phyloP scores from a whole-genome alignment of 2,888 invertebrate species.

The Amphipyra berbera region DNA sequence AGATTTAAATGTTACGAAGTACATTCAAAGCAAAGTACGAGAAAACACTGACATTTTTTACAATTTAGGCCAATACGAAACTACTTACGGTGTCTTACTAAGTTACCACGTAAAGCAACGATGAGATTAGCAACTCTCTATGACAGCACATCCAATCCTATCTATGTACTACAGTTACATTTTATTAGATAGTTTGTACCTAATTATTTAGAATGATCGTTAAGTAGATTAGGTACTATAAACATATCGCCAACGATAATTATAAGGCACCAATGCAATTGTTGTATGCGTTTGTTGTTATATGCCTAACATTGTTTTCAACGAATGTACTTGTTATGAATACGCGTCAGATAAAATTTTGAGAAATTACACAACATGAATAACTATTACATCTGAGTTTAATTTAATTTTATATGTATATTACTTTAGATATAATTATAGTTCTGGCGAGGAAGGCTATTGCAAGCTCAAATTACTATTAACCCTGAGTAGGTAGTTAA shows the following conservation, averaged over 20 bases:
- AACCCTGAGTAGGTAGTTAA: slow-evolving; percentile 43
- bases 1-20: slow-evolving; percentile 8
- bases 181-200: slow-evolving; percentile 42
- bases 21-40: slow-evolving; percentile 32
- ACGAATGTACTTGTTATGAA: not conserved
- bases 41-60: slow-evolving; percentile 48
- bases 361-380: slow-evolving; percentile 11
- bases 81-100: slow-evolving; percentile 69
- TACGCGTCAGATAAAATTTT: not conserved
- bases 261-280: slow-evolving; percentile 49
- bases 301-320: slow-evolving; percentile 15
- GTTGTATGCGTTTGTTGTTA: slow-evolving; percentile 14
- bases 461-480: slow-evolving; percentile 51
- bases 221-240: slow-evolving; percentile 30
- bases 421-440: slow-evolving; percentile 18
- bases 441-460: slow-evolving; percentile 33
- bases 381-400: slow-evolving; percentile 11
- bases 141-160: slow-evolving; percentile 35
- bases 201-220: slow-evolving; percentile 40
- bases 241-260: slow-evolving; percentile 39
- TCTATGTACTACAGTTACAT: slow-evolving; percentile 44
- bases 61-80: slow-evolving; percentile 76
- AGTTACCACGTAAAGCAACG: slow-evolving; percentile 56
- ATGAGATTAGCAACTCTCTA: slow-evolving; percentile 47
- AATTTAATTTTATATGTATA: not conserved